Conservation (phyloP, 2,888 invertebrate species). For the Ganaspis brasiliensis region DNA sequence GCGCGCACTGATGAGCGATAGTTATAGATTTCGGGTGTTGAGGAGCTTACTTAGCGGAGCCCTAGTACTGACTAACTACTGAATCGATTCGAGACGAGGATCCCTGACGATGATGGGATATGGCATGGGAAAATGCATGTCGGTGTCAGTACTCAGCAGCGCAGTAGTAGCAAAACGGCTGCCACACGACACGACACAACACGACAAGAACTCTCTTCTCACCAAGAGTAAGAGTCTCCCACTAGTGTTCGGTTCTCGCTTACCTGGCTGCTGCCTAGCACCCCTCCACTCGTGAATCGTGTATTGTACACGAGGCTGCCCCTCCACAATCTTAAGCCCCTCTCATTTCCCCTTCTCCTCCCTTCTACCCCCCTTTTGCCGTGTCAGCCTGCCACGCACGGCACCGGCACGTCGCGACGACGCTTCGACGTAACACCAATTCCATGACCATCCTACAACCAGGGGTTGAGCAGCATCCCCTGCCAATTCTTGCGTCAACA, state of each 20-base stretch:
- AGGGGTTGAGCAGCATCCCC: neutral
- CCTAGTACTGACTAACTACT: slow-evolving; percentile 15
- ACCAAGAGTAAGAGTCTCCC: slow-evolving; percentile 66
- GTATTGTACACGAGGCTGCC: slow-evolving; percentile 72
- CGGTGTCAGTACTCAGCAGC: slow-evolving; percentile 33
- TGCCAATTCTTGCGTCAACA: neutral
- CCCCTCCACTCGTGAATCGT: slow-evolving; percentile 70
- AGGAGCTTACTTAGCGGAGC: neutral
- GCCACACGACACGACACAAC: slow-evolving; percentile 53
- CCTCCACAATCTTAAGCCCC: slow-evolving; percentile 65
- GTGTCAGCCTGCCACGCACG: slow-evolving; percentile 38
- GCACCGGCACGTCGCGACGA: slow-evolving; percentile 29
- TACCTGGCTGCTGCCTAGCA: slow-evolving; percentile 74
- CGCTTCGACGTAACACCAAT: neutral
- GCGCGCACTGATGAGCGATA: slow-evolving; percentile 60
- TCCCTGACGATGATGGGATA: neutral
- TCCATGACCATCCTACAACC: neutral
- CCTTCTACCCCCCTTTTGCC: slow-evolving; percentile 43
- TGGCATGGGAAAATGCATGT: slow-evolving; percentile 35
- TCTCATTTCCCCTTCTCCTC: slow-evolving; percentile 54
- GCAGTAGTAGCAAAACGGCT: slow-evolving; percentile 38
- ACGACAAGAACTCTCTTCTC: slow-evolving; percentile 53
- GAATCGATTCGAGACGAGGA: slow-evolving; percentile 21
- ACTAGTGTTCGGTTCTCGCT: slow-evolving; percentile 76
- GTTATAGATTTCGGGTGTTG: slow-evolving; percentile 19